Conservation (phyloP, 1,140 invertebrate genomes). For the Hyposmocoma kahamanoa region DNA sequence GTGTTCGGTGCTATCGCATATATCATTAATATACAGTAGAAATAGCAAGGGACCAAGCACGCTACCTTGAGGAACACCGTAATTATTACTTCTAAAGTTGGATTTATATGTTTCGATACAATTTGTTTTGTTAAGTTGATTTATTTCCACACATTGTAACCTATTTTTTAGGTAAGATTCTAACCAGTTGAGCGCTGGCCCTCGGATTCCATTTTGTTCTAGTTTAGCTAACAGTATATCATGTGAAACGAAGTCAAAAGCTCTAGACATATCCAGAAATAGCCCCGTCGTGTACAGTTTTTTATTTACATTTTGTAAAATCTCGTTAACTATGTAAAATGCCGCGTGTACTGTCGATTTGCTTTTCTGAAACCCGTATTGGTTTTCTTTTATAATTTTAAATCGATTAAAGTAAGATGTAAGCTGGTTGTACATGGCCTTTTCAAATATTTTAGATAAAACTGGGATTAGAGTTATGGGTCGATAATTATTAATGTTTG, state of each 20-base stretch:
- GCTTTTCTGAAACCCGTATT: background rate
- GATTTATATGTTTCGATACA: background rate
- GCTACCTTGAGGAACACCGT: constrained; percentile 5
- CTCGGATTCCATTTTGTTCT: constrained; percentile 3
- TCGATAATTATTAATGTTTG: background rate
- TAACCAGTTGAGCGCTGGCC: background rate
- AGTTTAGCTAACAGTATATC: constrained; percentile 1
- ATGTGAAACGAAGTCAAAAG: constrained; percentile 11
- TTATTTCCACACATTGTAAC: background rate
- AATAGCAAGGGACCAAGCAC: constrained; percentile 3
- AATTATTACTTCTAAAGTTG: background rate
- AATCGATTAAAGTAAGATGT: background rate
- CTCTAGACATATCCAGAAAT: constrained; percentile 9
- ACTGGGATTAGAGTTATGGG: background rate
- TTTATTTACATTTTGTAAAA: background rate
- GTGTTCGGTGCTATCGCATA: background rate
- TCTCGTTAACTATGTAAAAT: background rate
- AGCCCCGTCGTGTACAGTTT: background rate
- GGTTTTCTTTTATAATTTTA: background rate
- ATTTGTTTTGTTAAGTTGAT: background rate
- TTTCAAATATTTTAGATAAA: background rate
- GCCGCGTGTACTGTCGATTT: background rate
- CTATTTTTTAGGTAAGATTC: background rate
- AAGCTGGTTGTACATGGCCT: background rate
- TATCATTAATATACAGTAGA: constrained; percentile 7